Conservation (phyloP, 2,888 invertebrate genomes). For the Cylloceria caligata region DNA sequence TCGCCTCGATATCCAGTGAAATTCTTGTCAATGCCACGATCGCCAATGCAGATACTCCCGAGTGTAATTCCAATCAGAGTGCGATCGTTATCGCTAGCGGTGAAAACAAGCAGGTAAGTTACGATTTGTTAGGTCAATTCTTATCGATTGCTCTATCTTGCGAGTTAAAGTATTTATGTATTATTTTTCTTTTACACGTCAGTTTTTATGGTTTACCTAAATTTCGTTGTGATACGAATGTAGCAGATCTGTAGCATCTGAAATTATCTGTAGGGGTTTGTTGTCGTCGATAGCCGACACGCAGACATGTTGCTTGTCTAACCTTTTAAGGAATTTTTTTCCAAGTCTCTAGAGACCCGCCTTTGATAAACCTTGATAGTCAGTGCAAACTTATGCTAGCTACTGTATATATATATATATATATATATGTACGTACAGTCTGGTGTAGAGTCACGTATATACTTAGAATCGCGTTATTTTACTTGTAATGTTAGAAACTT, state of each 20-base stretch:
- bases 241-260: background rate
- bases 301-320: constrained; percentile 38
- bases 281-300: background rate
- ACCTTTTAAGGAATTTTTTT: constrained; percentile 64
- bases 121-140: background rate
- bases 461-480: constrained; percentile 45
- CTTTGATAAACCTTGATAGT: constrained; percentile 66
- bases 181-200: background rate
- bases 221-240: background rate
- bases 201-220: background rate
- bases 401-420: background rate
- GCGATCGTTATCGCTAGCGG: constrained; percentile 66
- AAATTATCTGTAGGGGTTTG: background rate
- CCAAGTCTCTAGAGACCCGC: constrained; percentile 59
- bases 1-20: constrained; percentile 57
- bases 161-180: background rate
- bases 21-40: constrained; percentile 47
- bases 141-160: background rate
- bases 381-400: constrained; percentile 46
- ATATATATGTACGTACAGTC: background rate
- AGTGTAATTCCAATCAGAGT: constrained; percentile 70
- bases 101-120: constrained; percentile 78
- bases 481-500: constrained; percentile 38
- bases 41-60: constrained; percentile 61
- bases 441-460: constrained; percentile 36